phyloP scores from a whole-genome alignment of 92 coral and sea anemone genomes.

The Anthopleura xanthogrammica region DNA sequence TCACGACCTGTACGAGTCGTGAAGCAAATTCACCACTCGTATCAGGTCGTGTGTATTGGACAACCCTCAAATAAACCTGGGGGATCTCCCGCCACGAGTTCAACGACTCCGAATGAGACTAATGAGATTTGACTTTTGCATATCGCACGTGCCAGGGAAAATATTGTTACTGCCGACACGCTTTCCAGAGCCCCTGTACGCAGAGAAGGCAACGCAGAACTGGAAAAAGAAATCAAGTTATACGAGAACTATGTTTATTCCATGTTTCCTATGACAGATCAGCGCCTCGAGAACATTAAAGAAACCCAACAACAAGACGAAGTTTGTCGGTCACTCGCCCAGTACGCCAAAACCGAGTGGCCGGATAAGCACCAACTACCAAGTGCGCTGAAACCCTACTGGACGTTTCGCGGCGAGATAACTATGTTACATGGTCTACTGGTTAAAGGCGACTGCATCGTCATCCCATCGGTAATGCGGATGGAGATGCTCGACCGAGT shows the following conservation, averaged over 20 bases:
- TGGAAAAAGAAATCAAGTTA: constrained; percentile 55
- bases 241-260: constrained; percentile 47
- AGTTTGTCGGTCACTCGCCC: constrained; percentile 42
- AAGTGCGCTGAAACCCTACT: constrained; percentile 52
- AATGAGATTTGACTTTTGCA: constrained; percentile 46
- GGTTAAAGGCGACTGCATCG: constrained; percentile 44
- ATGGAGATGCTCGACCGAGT: constrained; percentile 65
- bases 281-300: constrained; percentile 49
- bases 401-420: constrained; percentile 36
- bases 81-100: constrained; percentile 45
- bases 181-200: no score
- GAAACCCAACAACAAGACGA: constrained; percentile 53
- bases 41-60: no score
- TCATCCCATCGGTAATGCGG: constrained; percentile 52
- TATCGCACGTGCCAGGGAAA: constrained; percentile 62
- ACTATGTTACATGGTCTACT: constrained; percentile 48
- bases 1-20: no score
- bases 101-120: constrained; percentile 39
- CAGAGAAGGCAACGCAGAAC: constrained; percentile 23
- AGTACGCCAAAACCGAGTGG: constrained; percentile 54
- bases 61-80: no score
- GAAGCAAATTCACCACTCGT: no score
- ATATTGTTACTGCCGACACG: no score
- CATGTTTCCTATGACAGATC: constrained; percentile 55
- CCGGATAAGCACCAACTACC: constrained; percentile 49